phyloP scores from a whole-genome alignment of 2,797 vertebrate species.

The Ciconia nigra region DNA sequence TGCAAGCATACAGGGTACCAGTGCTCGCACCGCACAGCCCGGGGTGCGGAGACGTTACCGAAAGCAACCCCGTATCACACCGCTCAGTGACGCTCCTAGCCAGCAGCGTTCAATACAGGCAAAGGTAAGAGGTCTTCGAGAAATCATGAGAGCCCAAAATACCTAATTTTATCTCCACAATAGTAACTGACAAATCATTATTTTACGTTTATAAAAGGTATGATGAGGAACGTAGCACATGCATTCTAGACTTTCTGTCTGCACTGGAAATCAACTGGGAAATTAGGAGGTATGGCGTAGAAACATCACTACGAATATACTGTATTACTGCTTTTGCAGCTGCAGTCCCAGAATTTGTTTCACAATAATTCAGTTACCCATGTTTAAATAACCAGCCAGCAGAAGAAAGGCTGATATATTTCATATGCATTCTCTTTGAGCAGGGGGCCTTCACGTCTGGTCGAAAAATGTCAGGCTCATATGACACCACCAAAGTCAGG shows the following conservation, averaged over 20 bases:
- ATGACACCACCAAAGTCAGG: slow-evolving; percentile 57
- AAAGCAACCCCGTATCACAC: neutral
- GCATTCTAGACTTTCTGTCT: slow-evolving; percentile 60
- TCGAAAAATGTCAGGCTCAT: slow-evolving; percentile 65
- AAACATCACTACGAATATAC: slow-evolving; percentile 38
- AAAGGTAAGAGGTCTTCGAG: neutral
- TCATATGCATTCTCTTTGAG: slow-evolving; percentile 60
- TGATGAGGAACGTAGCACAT: slow-evolving; percentile 43
- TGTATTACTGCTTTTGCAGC: slow-evolving; percentile 63
- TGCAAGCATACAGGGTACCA: slow-evolving; percentile 7
- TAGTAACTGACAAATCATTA: slow-evolving; percentile 46
- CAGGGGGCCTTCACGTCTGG: slow-evolving; percentile 55
- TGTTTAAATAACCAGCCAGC: slow-evolving; percentile 60
- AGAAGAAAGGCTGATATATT: slow-evolving; percentile 61
- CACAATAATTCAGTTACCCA: slow-evolving; percentile 65
- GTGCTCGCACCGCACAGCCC: neutral
- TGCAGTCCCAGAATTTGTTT: slow-evolving; percentile 59
- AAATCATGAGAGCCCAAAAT: neutral
- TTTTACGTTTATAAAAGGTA: slow-evolving; percentile 40
- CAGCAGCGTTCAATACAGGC: neutral
- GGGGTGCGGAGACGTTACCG: neutral
- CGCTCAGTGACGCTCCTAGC: neutral
- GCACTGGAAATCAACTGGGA: slow-evolving; percentile 51
- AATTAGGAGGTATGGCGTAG: slow-evolving; percentile 31
- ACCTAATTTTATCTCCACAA: neutral